Base-by-base conservation (phyloP, 2,113 vertebrate genomes). In the Madoqua kirkii region DNA sequence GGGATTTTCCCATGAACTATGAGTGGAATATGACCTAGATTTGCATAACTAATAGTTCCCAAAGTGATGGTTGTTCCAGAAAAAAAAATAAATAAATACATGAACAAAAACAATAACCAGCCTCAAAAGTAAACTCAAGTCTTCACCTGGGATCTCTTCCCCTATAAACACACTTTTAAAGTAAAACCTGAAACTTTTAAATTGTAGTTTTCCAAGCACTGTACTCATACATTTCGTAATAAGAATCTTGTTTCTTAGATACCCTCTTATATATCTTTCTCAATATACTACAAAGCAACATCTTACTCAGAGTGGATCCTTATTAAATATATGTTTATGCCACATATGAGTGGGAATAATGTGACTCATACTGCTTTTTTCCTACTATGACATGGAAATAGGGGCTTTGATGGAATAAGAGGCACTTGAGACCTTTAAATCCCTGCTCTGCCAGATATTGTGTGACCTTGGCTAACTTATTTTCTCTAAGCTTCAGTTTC, bases 41-140 rank as follows among this genome's bases (percentile, higher is more conserved):
- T 89, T 93, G 84, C 87, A 89, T 92, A 98, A 52, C 36, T 45
- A 48, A 79, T 67, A 62, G 33, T 96, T 57, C 14, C 74, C 93
- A 84, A 43, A 92, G 87, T 78, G 59, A 81, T 62, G 36, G 6
- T 82, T 86, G 29, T 81, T 78, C 76, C 15, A 71, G 27, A 54
- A 71, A 55, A 3, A 64, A n/a, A n/a, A n/a, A n/a, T n/a, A n/a
- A n/a, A n/a, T n/a, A n/a, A n/a, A n/a, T n/a, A n/a, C n/a, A 71
- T 17, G 62, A 92, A 62, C 57, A 87, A 52, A 95, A 89, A 12
- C 84, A 95, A 62, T 43, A 74, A 40, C 67, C n/a, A 50, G 60
- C 31, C 89, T 79, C 74, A 55, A 78, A 79, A 83, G 71, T 91
- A 76, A 96, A 92, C 71, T 84, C 79, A 40, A 55, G 7, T 87